Conservation (phyloP, 2,888 invertebrate species). For the Hermodice carunculata region DNA sequence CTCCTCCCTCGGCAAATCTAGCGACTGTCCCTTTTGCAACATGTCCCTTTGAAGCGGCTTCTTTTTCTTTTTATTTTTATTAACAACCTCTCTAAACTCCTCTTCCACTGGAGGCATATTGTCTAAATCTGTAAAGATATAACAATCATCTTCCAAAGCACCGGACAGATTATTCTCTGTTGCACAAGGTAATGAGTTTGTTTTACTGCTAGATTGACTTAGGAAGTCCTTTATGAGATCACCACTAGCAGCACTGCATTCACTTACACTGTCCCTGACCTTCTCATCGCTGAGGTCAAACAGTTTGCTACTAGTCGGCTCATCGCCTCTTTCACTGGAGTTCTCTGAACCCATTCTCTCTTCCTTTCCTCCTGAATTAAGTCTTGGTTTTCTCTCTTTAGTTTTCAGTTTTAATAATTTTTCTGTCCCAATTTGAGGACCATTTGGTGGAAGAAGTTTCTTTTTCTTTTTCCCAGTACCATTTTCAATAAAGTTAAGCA, state of each 20-base stretch:
- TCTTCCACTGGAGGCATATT: constrained; percentile 41
- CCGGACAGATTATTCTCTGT: not conserved
- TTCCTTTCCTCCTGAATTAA: too few relatives aligned
- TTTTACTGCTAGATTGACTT: not conserved
- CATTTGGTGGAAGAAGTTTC: too few relatives aligned
- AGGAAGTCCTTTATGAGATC: not conserved
- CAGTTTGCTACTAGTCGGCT: constrained; percentile 7
- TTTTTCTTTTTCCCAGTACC: too few relatives aligned
- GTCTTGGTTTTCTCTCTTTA: too few relatives aligned
- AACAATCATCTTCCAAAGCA: constrained; percentile 23
- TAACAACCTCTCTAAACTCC: constrained; percentile 49
- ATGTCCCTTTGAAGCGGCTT: too few relatives aligned
- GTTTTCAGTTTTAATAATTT: too few relatives aligned
- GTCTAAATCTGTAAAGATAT: constrained; percentile 56
- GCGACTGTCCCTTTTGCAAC: not conserved
- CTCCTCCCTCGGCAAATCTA: not conserved
- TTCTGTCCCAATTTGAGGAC: too few relatives aligned
- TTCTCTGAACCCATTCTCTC: not conserved
- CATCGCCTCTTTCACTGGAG: constrained; percentile 11
- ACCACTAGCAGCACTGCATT: constrained; percentile 5
- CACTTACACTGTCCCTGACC: constrained; percentile 13
- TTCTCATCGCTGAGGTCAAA: too few relatives aligned
- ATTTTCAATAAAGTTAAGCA: constrained; percentile 53
- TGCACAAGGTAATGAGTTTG: too few relatives aligned
- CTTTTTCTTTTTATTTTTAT: not conserved